Evolutionary conservation across 2,797 vertebrate genomes (phyloP), one percentile per base, ranked within the genome.

Genomic region (Echeneis naucrates): DNA sequence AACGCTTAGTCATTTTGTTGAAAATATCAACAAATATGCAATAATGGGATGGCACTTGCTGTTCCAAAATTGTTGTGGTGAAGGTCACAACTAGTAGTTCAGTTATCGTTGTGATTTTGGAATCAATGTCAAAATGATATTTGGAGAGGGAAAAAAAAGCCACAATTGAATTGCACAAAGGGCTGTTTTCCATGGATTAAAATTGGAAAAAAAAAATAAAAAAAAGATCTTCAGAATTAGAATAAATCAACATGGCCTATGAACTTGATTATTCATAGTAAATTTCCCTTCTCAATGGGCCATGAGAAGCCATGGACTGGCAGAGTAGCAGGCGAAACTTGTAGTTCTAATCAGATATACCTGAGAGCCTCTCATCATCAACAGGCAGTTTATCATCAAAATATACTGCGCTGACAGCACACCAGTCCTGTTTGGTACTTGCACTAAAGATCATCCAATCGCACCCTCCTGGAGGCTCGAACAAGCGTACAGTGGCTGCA

Each of bases 161-260:
- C 54, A 55, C 17, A 75, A 78, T 75, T 75, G 11, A 62, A 70
- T 77, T 23, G 59, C 30, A 13, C 12, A 68, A 63, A 19, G n/a
- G 52, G 24, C 78, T 78, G 32, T 75, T 85, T 65, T 72, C 40
- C 71, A 55, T 71, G 38, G 72, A 80, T 83, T 77, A 58, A 62
- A 73, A 83, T 75, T 77, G 56, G 23, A 83, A 83, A 77, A n/a
- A n/a, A n/a, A n/a, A 83, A 77, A n/a, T n/a, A n/a, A n/a, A n/a
- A n/a, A n/a, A n/a, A n/a, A 81, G 63, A 77, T 69, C 54, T 58
- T 58, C 2, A 55, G 32, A 70, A 76, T 73, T 50, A 62, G 12
- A 57, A 62, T 54, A 54, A 80, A 89, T 85, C 64, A 81, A 85
- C 79, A 65, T 26, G 17, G 50, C 68, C 57, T 23, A 55, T 19